These are phyloP conservation scores for Elephas maximus DNA, from an alignment of 2,113 vertebrate species.

Conservation along the genomic window DNA sequence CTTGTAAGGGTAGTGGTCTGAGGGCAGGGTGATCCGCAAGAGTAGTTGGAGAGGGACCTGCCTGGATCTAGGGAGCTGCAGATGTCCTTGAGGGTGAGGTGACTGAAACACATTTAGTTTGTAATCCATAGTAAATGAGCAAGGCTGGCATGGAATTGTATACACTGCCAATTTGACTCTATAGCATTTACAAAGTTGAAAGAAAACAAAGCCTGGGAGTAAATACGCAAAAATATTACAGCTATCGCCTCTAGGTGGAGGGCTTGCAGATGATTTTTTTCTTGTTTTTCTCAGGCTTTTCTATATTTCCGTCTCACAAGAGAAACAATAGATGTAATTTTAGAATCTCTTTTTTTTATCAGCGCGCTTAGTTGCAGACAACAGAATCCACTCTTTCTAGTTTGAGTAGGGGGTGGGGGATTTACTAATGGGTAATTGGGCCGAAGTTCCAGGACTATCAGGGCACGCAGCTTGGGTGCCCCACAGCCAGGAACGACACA, in stretches of 20 bases:
- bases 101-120: not conserved
- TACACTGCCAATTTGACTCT: not conserved
- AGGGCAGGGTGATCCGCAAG: not conserved
- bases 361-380: not conserved
- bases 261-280: not conserved
- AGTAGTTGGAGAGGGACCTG: not conserved
- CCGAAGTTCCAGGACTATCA: not conserved
- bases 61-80: not conserved
- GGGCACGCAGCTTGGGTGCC: not conserved
- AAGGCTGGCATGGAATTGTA: not conserved
- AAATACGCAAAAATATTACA: not conserved
- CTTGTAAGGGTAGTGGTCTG: not conserved
- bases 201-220: not conserved
- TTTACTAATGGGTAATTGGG: not conserved
- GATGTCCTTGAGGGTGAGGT: not conserved
- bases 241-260: not conserved
- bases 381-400: not conserved
- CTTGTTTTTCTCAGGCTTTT: conserved; percentile 23
- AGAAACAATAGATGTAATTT: not conserved
- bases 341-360: not conserved
- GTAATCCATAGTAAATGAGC: not conserved
- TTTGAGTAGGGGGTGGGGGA: not conserved
- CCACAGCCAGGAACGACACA: not conserved
- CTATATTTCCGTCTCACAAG: not conserved
- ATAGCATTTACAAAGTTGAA: not conserved